Conservation (phyloP, 1,140 invertebrate genomes). For the Matsumurasca onukii region DNA sequence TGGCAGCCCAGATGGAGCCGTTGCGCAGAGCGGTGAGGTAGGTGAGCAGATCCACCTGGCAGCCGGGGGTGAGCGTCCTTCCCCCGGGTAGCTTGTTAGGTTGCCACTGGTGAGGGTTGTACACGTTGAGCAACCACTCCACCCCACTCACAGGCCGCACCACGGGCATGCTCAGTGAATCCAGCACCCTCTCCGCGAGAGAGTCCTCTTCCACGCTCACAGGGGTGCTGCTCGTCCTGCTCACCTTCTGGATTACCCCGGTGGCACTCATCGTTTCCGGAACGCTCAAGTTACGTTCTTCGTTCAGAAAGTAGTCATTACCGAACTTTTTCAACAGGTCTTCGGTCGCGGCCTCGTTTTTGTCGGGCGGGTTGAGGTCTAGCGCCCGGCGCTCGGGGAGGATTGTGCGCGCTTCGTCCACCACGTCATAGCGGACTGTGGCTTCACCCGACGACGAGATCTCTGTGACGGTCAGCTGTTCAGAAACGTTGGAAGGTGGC, state of each 20-base stretch:
- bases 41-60: slow-evolving; percentile 55
- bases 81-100: slow-evolving; percentile 44
- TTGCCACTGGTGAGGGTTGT: slow-evolving; percentile 65
- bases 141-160: slow-evolving; percentile 40
- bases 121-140: slow-evolving; percentile 62
- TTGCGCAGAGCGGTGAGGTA: slow-evolving; percentile 58
- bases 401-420: background rate
- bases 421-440: slow-evolving; percentile 3
- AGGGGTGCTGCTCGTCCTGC: background rate
- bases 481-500: background rate
- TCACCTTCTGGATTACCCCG: slow-evolving; percentile 16
- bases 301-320: slow-evolving; percentile 18
- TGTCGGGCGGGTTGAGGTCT: background rate
- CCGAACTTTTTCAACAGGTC: slow-evolving; percentile 20
- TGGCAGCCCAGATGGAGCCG: slow-evolving; percentile 65
- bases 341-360: background rate
- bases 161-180: background rate
- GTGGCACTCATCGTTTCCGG: background rate
- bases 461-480: background rate
- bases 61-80: slow-evolving; percentile 43
- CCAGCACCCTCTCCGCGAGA: background rate
- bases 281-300: background rate
- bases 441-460: background rate
- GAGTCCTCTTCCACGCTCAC: slow-evolving; percentile 4
- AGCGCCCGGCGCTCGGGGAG: background rate